Conservation (phyloP, 2,888 invertebrate species). For the Empis livida region DNA sequence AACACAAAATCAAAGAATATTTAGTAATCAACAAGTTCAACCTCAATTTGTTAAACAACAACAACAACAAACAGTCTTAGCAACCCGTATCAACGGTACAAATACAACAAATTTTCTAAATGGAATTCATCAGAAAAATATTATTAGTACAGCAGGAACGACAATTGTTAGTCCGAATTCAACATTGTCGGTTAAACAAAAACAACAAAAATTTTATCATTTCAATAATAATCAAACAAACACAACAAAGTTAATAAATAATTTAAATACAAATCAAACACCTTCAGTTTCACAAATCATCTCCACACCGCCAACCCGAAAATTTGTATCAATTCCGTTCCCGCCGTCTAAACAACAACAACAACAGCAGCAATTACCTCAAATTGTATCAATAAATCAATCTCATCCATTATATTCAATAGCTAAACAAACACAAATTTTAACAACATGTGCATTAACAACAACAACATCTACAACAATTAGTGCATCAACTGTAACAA, state of each 20-base stretch:
- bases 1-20: neutral
- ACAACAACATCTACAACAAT: slow-evolving; percentile 4
- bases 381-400: slow-evolving; percentile 17
- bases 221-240: neutral
- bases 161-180: too few species aligned
- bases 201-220: too few species aligned
- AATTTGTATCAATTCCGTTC: slow-evolving; percentile 18
- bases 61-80: neutral
- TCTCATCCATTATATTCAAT: slow-evolving; percentile 9
- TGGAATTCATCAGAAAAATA: too few species aligned
- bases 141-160: too few species aligned
- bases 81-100: too few species aligned
- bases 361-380: slow-evolving; percentile 21
- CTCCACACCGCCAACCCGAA: slow-evolving; percentile 16
- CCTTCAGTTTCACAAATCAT: slow-evolving; percentile 10
- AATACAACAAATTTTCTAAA: too few species aligned
- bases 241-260: neutral
- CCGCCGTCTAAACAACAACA: slow-evolving; percentile 12
- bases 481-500: slow-evolving; percentile 7
- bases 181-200: too few species aligned
- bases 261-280: neutral
- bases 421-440: slow-evolving; percentile 6
- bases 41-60: neutral
- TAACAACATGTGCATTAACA: slow-evolving; percentile 3
- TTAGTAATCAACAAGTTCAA: neutral